Conservation (phyloP, 2,797 vertebrate genomes). For the Hirundo rustica region DNA sequence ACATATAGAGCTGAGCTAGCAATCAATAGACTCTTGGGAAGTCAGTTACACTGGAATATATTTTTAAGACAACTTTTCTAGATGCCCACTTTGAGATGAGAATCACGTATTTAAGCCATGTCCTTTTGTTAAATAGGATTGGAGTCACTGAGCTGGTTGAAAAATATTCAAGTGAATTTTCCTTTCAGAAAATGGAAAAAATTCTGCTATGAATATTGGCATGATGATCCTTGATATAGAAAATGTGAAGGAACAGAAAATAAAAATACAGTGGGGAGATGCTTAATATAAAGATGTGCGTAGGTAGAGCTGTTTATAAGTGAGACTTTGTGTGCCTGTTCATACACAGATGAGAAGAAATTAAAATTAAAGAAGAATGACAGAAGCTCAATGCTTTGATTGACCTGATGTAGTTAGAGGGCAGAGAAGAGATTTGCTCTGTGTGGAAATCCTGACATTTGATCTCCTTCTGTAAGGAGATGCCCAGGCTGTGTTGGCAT, state of each 20-base stretch:
- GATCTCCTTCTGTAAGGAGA: neutral
- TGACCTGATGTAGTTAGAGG: neutral
- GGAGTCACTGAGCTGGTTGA: neutral
- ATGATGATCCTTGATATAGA: neutral
- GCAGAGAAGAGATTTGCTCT: neutral
- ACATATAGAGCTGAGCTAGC: neutral
- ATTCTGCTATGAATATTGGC: neutral
- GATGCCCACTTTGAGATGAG: neutral
- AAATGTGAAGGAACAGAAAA: neutral
- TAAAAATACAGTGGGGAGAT: neutral
- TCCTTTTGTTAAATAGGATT: neutral
- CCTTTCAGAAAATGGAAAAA: neutral
- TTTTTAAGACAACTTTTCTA: neutral
- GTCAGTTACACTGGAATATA: neutral
- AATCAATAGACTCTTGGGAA: neutral
- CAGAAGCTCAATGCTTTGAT: neutral
- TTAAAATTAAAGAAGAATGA: neutral
- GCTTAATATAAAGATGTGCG: accelerated
- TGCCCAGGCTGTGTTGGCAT: neutral
- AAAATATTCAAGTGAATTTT: neutral
- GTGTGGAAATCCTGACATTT: neutral
- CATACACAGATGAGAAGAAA: neutral
- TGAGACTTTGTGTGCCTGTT: neutral
- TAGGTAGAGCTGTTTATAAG: neutral
- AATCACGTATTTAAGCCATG: neutral